phyloP scores from a whole-genome alignment of 2,113 vertebrate species.

The Phainopepla nitens region DNA sequence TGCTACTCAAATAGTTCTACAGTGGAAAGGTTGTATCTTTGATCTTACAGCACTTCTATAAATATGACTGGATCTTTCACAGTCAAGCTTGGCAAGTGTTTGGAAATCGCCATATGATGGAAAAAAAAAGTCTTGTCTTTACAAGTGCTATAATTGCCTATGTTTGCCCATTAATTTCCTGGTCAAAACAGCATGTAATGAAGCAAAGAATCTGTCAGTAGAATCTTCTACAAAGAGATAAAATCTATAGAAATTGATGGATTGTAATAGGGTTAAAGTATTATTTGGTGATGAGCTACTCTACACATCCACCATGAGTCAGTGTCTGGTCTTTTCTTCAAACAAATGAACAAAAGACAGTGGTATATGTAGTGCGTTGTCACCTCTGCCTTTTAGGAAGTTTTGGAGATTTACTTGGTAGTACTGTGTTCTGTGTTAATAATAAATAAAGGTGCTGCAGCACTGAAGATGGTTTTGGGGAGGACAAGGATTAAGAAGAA shows the following conservation, averaged over 20 bases:
- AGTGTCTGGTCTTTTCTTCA: background rate
- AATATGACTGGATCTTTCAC: background rate
- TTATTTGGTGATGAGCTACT: background rate
- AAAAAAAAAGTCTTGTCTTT: background rate
- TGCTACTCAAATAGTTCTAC: background rate
- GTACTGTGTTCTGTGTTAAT: background rate
- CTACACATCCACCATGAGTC: background rate
- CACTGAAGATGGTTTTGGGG: background rate
- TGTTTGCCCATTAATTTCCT: background rate
- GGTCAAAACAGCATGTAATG: background rate
- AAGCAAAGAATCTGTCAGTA: background rate
- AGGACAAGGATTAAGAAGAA: background rate
- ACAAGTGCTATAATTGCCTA: background rate
- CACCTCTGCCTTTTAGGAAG: background rate
- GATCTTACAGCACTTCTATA: background rate
- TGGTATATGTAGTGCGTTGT: background rate
- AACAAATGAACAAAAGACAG: background rate
- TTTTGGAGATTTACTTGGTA: background rate
- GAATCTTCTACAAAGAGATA: background rate
- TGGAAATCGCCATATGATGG: background rate
- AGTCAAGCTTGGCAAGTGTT: background rate
- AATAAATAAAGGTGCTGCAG: background rate
- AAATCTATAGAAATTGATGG: constrained; percentile 43
- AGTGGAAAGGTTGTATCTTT: background rate
- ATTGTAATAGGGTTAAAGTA: background rate